These are phyloP conservation scores for Xerus rutilus DNA, from an alignment of 2,797 vertebrate species.

Conservation along the genomic window DNA sequence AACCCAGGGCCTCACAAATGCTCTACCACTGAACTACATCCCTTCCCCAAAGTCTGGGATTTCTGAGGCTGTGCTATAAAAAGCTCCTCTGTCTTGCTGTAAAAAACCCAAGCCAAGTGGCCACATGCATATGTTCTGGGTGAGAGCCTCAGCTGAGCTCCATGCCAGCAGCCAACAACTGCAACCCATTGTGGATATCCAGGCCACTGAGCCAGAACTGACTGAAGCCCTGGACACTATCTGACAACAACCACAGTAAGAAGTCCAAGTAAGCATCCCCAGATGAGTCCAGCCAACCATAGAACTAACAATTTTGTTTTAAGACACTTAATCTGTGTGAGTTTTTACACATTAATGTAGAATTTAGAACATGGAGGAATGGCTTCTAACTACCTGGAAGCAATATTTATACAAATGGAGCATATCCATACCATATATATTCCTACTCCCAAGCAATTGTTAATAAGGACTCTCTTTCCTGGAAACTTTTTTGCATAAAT, in stretches of 20 bases:
- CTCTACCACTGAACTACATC: background rate
- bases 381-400: background rate
- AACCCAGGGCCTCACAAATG: background rate
- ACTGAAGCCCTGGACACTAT: background rate
- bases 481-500: background rate
- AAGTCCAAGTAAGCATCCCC: background rate
- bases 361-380: background rate
- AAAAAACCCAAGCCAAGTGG: background rate
- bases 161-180: background rate
- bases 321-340: background rate
- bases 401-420: background rate
- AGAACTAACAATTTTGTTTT: background rate
- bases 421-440: background rate
- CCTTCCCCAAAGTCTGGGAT: background rate
- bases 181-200: background rate
- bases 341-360: background rate
- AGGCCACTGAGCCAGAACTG: background rate
- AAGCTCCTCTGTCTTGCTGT: background rate
- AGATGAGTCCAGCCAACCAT: background rate
- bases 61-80: background rate
- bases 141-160: background rate
- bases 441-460: background rate
- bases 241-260: background rate
- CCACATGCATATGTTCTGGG: background rate
- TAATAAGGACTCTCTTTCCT: background rate